Percentiles rank a stretch among this genome's conserved stretches.
Evolutionary conservation across 2,797 vertebrate species (phyloP).

Genomic region (Tympanoctomys barrerae): DNA sequence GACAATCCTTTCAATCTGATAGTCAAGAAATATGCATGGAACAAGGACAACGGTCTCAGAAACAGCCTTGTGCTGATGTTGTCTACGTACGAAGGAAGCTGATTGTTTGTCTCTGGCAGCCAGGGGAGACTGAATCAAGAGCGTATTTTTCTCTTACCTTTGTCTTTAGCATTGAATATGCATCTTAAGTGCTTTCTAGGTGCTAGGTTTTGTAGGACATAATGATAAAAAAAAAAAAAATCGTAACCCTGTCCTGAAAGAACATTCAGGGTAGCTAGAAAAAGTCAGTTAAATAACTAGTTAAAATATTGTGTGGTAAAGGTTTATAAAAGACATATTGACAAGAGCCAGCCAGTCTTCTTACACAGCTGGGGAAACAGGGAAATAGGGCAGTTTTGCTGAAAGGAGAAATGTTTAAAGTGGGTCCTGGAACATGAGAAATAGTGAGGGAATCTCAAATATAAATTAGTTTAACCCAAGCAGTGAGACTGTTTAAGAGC

Average conservation of each 20-base stretch:
- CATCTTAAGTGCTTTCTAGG: neutral
- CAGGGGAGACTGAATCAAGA: neutral
- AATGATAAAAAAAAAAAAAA: neutral
- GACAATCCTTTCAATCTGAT: constrained; percentile 10
- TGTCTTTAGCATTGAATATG: neutral
- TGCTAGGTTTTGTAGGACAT: neutral
- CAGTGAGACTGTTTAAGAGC: neutral
- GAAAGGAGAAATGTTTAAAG: neutral
- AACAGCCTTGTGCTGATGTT: neutral
- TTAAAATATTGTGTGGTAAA: neutral
- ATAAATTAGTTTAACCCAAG: neutral
- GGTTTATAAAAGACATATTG: neutral
- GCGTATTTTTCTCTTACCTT: neutral
- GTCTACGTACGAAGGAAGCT: neutral
- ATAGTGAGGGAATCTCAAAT: neutral
- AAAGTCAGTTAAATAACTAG: neutral
- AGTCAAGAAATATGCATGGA: neutral
- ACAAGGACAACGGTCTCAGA: neutral
- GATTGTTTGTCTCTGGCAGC: neutral
- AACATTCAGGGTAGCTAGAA: neutral
- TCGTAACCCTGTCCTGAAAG: neutral
- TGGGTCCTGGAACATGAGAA: neutral
- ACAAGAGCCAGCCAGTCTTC: neutral
- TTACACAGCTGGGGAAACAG: neutral
- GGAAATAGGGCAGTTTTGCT: neutral